A percentile compares a stretch with the other conserved stretches of the same genome.
phyloP scores from a whole-genome alignment of 2,113 vertebrate genomes.

The Lycocorax pyrrhopterus region DNA sequence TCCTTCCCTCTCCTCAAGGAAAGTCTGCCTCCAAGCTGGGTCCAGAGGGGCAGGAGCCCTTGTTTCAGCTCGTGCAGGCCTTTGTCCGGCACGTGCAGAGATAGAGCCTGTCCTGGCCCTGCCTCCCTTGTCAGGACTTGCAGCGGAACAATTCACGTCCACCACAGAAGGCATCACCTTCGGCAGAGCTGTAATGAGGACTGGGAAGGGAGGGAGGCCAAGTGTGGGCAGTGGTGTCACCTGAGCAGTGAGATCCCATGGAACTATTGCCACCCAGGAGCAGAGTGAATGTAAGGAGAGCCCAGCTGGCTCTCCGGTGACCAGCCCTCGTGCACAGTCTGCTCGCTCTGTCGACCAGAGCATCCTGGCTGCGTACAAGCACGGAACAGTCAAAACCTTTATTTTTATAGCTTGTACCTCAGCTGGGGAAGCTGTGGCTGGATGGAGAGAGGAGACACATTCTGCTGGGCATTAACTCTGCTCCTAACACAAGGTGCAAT shows the following conservation, averaged over 20 bases:
- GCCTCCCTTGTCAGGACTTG: background rate
- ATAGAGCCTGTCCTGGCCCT: constrained; percentile 63
- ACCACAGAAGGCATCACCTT: background rate
- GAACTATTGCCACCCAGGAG: background rate
- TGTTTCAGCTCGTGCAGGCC: constrained; percentile 93
- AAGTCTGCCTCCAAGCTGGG: constrained; percentile 83
- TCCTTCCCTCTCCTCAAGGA: constrained; percentile 84
- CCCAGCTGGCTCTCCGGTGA: background rate
- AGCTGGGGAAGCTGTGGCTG: constrained; percentile 27
- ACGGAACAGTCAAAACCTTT: constrained; percentile 25
- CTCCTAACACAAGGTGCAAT: background rate
- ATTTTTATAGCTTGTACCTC: constrained; percentile 69
- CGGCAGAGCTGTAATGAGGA: background rate
- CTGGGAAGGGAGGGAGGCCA: constrained; percentile 24
- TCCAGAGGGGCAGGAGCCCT: constrained; percentile 89
- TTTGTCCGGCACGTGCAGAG: constrained; percentile 91
- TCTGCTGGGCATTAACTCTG: constrained; percentile 20
- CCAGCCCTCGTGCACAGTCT: background rate
- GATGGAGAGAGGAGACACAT: background rate
- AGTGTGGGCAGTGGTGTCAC: background rate
- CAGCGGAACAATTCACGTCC: background rate
- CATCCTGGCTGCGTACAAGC: background rate
- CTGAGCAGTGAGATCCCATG: background rate
- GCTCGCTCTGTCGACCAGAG: background rate
- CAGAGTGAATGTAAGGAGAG: background rate